These are phyloP conservation scores for Clarias platycephalus DNA, from an alignment of 2,797 vertebrate genomes.

Conservation along the genomic window DNA sequence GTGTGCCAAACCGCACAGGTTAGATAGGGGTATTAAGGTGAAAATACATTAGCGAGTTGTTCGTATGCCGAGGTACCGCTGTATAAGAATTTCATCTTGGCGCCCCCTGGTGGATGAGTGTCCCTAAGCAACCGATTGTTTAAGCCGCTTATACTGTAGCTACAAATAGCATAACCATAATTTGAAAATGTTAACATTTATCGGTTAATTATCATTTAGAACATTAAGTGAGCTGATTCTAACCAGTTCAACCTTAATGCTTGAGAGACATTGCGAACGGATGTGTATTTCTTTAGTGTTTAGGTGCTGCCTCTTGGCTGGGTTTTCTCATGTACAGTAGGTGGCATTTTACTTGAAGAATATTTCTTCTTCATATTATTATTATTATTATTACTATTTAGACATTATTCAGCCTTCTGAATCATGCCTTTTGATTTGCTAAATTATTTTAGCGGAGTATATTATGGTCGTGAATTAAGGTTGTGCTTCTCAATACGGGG, in stretches of 20 bases:
- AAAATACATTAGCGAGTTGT: too few species aligned
- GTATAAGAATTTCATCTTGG: not conserved
- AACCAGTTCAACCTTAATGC: not conserved
- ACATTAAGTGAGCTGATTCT: slow-evolving; percentile 1
- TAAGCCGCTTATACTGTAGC: not conserved
- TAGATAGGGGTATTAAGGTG: too few species aligned
- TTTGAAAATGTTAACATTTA: not conserved
- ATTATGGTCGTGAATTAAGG: not conserved
- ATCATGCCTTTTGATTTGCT: not conserved
- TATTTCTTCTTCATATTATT: not conserved
- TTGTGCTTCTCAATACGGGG: not conserved
- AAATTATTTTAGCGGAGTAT: not conserved
- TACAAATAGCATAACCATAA: not conserved
- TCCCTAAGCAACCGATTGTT: not conserved
- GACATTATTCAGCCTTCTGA: slow-evolving; percentile 3
- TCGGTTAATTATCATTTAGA: not conserved
- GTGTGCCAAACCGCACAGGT: too few species aligned
- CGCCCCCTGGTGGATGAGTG: not conserved
- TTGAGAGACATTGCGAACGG: slow-evolving; percentile 42
- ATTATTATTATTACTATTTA: not conserved
- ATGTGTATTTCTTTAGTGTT: slow-evolving; percentile 33
- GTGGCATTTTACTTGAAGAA: slow-evolving; percentile 42
- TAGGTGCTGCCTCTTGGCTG: slow-evolving; percentile 22
- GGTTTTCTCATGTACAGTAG: not conserved
- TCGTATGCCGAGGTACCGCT: too few species aligned